A percentile compares a stretch with the other conserved stretches of the same genome.
These are phyloP conservation scores for Hydropsyche betteni DNA, from an alignment of 2,888 invertebrate genomes.

Conservation along the genomic window DNA sequence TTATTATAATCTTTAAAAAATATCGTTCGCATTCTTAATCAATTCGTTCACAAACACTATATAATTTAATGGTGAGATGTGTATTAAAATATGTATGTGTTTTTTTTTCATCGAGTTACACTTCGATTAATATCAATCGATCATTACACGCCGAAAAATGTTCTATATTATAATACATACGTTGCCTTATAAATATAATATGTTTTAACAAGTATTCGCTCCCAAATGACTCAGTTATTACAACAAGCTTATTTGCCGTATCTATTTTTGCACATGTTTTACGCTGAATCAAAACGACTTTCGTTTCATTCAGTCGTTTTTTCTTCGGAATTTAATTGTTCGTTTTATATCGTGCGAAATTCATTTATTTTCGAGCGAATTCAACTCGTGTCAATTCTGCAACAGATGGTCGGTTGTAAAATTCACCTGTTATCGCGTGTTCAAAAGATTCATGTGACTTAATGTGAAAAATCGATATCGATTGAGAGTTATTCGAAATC, in stretches of 20 bases:
- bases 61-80: no score
- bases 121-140: constrained; percentile 16
- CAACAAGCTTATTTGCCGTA: not conserved
- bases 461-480: no score
- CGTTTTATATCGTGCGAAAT: not conserved
- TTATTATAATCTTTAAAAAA: no score
- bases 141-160: not conserved
- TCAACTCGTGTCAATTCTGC: not conserved
- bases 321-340: no score
- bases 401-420: not conserved
- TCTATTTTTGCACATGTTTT: constrained; percentile 17
- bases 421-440: constrained; percentile 20
- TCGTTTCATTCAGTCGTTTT: no score
- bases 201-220: not conserved
- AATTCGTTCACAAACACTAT: no score
- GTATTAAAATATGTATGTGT: not conserved
- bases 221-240: constrained; percentile 10
- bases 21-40: no score
- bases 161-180: not conserved
- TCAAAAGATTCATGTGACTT: not conserved
- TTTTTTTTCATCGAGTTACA: not conserved
- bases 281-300: not conserved
- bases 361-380: not conserved
- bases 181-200: constrained; percentile 8
- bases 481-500: no score